Conservation (phyloP, 2,888 invertebrate genomes). For the Entomobrya multifasciata region DNA sequence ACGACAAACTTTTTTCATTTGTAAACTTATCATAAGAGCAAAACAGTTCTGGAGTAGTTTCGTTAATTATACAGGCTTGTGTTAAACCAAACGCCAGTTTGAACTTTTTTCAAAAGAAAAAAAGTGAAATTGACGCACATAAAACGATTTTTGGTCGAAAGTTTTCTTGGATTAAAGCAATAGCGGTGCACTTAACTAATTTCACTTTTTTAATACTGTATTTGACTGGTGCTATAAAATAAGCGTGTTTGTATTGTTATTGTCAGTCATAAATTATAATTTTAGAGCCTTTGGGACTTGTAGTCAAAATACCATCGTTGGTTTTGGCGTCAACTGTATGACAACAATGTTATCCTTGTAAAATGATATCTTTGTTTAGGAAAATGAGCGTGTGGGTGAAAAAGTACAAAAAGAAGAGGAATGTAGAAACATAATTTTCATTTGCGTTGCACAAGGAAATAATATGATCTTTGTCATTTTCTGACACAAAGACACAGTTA, state of each 20-base stretch:
- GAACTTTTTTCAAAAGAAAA: no score
- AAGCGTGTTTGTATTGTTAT: neutral
- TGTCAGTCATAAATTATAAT: constrained; percentile 12
- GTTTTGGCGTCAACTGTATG: neutral
- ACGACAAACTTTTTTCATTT: no score
- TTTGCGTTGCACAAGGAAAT: neutral
- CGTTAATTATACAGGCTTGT: no score
- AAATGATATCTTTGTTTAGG: no score
- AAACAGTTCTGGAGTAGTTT: no score
- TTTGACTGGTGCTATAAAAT: neutral
- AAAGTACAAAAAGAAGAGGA: neutral
- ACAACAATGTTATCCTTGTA: neutral
- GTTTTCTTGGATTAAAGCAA: neutral
- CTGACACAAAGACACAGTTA: neutral
- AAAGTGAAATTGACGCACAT: neutral
- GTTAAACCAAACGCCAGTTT: no score
- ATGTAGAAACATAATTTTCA: neutral
- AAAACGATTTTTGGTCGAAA: neutral
- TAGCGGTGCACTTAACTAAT: neutral
- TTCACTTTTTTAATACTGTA: neutral
- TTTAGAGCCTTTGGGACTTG: constrained; percentile 8
- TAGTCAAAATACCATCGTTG: neutral
- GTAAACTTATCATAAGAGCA: no score
- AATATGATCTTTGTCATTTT: no score
- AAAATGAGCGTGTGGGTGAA: neutral